These are phyloP conservation scores for Mythimna pallens DNA, from an alignment of 2,888 invertebrate genomes.

Conservation along the genomic window DNA sequence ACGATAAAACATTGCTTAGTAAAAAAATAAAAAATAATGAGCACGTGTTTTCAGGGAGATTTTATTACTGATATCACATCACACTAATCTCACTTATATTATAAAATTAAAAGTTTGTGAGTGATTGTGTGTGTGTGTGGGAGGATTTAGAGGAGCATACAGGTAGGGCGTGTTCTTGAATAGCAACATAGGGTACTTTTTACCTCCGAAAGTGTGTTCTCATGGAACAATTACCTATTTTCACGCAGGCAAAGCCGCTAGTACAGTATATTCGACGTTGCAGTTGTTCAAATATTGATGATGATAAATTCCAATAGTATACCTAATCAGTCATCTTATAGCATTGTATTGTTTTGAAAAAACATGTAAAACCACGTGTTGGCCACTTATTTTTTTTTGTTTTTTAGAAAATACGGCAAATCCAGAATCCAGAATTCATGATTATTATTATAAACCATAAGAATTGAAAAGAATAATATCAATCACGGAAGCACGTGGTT, in stretches of 20 bases:
- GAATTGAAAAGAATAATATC: background rate
- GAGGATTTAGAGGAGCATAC: too few relatives aligned
- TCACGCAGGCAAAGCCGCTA: too few relatives aligned
- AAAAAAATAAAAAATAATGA: background rate
- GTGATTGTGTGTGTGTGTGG: too few relatives aligned
- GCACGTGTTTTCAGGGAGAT: background rate
- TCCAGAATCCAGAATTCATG: background rate
- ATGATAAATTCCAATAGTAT: background rate
- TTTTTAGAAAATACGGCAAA: background rate
- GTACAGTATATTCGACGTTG: too few relatives aligned
- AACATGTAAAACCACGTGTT: background rate
- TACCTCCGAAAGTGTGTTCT: too few relatives aligned
- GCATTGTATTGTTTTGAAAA: background rate
- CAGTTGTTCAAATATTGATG: too few relatives aligned
- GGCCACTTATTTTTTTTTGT: background rate
- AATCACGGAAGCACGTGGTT: constrained; percentile 25
- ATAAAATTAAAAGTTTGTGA: too few relatives aligned
- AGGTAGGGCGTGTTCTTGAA: too few relatives aligned
- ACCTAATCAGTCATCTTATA: background rate
- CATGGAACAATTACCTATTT: too few relatives aligned
- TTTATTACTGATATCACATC: too few relatives aligned
- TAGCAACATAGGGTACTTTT: too few relatives aligned
- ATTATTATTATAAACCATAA: background rate
- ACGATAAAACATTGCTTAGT: constrained; percentile 29
- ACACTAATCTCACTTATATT: too few relatives aligned